phyloP scores from a whole-genome alignment of 2,113 vertebrate genomes.

The Cephalopholis sonnerati region DNA sequence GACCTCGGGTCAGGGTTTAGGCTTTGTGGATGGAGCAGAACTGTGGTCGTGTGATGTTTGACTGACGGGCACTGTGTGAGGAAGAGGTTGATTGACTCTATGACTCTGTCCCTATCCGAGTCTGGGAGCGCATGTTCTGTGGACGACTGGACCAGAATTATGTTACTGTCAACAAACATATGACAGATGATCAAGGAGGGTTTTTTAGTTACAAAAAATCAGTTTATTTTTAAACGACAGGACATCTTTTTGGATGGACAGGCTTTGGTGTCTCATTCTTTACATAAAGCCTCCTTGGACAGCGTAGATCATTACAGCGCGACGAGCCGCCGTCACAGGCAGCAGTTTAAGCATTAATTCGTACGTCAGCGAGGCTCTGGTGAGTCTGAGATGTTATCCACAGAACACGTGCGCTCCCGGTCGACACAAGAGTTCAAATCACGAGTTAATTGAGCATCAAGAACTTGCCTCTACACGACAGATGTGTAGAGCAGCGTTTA shows the following conservation, averaged over 20 bases:
- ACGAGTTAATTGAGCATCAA: conserved; percentile 53
- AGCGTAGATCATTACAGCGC: neutral
- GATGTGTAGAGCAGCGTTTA: conserved; percentile 61
- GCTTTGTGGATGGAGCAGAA: conserved; percentile 61
- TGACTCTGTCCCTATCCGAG: conserved; percentile 61
- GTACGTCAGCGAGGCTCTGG: neutral
- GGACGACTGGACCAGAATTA: conserved; percentile 48
- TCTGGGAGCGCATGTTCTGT: conserved; percentile 67
- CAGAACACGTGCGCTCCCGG: conserved; percentile 62
- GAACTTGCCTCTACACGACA: conserved; percentile 49
- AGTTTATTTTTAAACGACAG: neutral
- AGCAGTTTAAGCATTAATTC: neutral
- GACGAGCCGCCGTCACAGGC: neutral
- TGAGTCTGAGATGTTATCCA: conserved; percentile 52
- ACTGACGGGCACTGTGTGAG: conserved; percentile 82
- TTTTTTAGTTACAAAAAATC: neutral
- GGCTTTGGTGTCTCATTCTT: neutral
- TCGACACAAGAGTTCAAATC: conserved; percentile 59
- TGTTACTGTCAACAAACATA: neutral
- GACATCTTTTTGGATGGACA: neutral
- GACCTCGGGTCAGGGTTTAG: conserved; percentile 34
- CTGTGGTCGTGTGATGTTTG: conserved; percentile 74
- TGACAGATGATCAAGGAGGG: neutral
- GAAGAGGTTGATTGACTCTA: conserved; percentile 68
- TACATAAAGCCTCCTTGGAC: neutral